Base-by-base conservation (phyloP, 2,113 vertebrate species). In the Catagonus wagneri region DNA sequence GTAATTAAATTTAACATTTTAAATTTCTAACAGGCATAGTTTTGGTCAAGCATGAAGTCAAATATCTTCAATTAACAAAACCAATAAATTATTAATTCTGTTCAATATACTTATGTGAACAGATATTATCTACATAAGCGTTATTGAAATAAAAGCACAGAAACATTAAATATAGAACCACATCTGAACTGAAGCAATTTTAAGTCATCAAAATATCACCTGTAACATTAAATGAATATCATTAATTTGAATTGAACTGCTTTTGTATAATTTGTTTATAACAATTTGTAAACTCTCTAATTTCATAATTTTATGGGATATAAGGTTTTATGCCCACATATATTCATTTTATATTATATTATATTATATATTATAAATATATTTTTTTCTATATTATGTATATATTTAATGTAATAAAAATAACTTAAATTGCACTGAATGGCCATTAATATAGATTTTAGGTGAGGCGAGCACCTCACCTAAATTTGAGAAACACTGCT, bases 21-120 rank as follows among this genome's bases (percentile, higher is more conserved):
- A 86, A 6, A 80, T 91, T 66, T 71, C 32, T 36, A 79, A 25
- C 6, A 85, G n/a, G 68, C 65, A 85, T 50, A 93, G 6, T 71
- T 87, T 80, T 85, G 32, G 6, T 94, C 71, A 79, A 63, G 13
- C 19, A 32, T 63, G 14, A 74, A 16, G 22, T 81, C 44, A 85
- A 88, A 83, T 86, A 74, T 36, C 52, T 58, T 96, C 61, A 63
- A 61, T 39, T 94, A 92, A 89, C 32, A 93, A 78, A 93, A 69
- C 5, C 7, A 96, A 79, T 36, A 91, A 81, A 83, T 20, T 27
- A 71, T 69, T 89, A 66, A 89, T 80, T 75, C 34, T 83, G 20
- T 54, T 23, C 32, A n/a, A 39, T 65, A 88, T 15, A 20, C 3
- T 75, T 91, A 34, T 15, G 9, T 76, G 13, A 87, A 65, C 2